Base-by-base conservation (phyloP, 2,888 invertebrate species). In the Pseudococcus jackbeardsleyi region DNA sequence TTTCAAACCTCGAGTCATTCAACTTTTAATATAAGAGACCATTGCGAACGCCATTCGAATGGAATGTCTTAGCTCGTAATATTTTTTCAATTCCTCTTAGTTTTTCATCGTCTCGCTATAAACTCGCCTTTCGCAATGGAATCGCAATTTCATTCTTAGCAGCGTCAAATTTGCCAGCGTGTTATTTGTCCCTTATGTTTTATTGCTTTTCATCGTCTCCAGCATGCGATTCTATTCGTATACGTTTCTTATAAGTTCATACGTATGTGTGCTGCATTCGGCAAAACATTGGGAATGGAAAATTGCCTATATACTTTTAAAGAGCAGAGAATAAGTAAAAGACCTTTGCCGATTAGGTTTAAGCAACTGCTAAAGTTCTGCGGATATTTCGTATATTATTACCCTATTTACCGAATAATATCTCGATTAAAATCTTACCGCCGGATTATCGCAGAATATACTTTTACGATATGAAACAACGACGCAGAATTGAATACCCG, bases 51-150 rank as follows among this genome's bases (percentile, higher is more conserved):
- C 79, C 39, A 79, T 79, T 79, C 79, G 42, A 79, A 79, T 42
- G 79, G 79, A 79, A 79, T 79, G 79, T 79, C 68, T 72, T 72
- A 72, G 79, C 42, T 79, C 42, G 79, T 79, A 79, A 79, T 79
- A 79, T 79, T 79, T 79, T 79, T 79, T 42, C 79, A 79, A 79
- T 79, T 79, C 42, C 79, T 39, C 59, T 39, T 42, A 42, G 79
- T 79, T 79, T 79, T 79, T 79, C 79, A 42, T 79, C 79, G 42
- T 33, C 79, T 79, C 79, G 79, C 42, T 79, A 72, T 72, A 72
- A 72, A 72, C 33, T 72, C 68, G 68, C 22, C 33, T 26, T 15
- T 72, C 22, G 33, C 26, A 72, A 72, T 72, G 68, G 33, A 72
- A 72, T 72, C 33, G 68, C 68, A 72, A 72, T 72, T 72, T 33